Percentiles rank a stretch among this genome's conserved stretches.
Evolutionary conservation across 2,113 vertebrate genomes (phyloP).

Genomic region (Bufo gargarizans): DNA sequence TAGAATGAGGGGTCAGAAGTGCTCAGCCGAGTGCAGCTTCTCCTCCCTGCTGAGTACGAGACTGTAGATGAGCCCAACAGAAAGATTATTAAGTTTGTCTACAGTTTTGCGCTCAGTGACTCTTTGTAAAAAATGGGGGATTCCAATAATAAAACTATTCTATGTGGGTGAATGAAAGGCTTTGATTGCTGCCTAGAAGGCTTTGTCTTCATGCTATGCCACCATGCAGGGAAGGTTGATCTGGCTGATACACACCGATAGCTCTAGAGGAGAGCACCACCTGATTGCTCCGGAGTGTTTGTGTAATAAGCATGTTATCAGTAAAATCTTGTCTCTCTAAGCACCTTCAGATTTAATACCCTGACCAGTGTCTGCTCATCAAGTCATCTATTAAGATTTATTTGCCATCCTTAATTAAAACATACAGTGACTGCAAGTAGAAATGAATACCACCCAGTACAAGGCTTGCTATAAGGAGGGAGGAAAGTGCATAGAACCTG

Average conservation of each 20-base stretch:
- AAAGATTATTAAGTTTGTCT: too few species aligned
- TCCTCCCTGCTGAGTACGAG: too few species aligned
- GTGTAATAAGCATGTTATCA: slow-evolving; percentile 14
- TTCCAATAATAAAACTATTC: background rate
- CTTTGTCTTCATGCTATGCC: too few species aligned
- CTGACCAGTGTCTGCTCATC: background rate
- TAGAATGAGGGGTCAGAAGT: too few species aligned
- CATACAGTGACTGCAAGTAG: slow-evolving; percentile 2
- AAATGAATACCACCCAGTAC: slow-evolving; percentile 22
- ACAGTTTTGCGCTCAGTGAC: too few species aligned
- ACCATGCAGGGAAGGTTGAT: too few species aligned
- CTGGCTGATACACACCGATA: background rate
- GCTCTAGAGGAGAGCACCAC: background rate
- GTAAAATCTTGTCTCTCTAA: slow-evolving; percentile 4
- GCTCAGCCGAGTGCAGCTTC: too few species aligned
- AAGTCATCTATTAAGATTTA: slow-evolving; percentile 48
- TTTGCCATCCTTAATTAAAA: slow-evolving; percentile 54
- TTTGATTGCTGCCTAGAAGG: background rate
- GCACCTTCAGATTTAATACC: background rate
- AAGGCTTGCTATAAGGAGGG: background rate
- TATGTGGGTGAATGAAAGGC: background rate
- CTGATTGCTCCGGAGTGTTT: slow-evolving; percentile 20
- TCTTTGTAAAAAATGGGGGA: too few species aligned
- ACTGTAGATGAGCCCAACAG: too few species aligned
- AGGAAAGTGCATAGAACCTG: slow-evolving; percentile 35